phyloP scores from a whole-genome alignment of 1,140 invertebrate genomes.

The Ptiloglossa arizonensis region DNA sequence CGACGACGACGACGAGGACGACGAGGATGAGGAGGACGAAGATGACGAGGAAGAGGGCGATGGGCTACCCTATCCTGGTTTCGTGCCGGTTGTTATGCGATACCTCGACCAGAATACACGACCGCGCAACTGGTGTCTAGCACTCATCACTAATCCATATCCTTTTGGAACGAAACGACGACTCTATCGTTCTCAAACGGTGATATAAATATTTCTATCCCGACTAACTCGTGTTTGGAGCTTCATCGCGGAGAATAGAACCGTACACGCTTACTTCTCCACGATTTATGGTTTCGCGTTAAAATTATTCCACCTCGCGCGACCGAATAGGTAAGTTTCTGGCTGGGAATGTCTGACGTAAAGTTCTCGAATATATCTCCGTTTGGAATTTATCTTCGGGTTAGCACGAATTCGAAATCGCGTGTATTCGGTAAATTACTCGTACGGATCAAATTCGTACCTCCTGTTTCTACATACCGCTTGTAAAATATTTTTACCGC shows the following conservation, averaged over 20 bases:
- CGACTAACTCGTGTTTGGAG: not conserved
- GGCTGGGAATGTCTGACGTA: not conserved
- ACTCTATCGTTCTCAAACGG: not conserved
- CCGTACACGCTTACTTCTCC: too few species aligned
- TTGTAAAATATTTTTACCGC: not conserved
- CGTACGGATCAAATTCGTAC: not conserved
- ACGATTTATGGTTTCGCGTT: not conserved
- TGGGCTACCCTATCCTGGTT: constrained; percentile 93
- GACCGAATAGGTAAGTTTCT: constrained; percentile 10
- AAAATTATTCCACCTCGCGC: constrained; percentile 1
- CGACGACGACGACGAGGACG: constrained; percentile 78
- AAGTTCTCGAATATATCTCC: not conserved
- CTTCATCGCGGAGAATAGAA: too few species aligned
- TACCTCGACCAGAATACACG: constrained; percentile 93
- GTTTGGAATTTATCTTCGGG: constrained; percentile 55
- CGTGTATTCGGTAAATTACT: constrained; percentile 2
- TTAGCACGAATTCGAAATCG: constrained; percentile 9
- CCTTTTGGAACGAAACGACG: constrained; percentile 87
- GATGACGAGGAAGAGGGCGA: constrained; percentile 83
- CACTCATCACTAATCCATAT: constrained; percentile 99
- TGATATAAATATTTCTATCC: constrained; percentile 26
- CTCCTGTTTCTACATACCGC: not conserved
- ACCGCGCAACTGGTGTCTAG: constrained; percentile 95
- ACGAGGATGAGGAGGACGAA: constrained; percentile 81
- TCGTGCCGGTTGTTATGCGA: constrained; percentile 90